Evolutionary conservation across 2,113 vertebrate genomes (phyloP).

Genomic region (Urocitellus parryii): DNA sequence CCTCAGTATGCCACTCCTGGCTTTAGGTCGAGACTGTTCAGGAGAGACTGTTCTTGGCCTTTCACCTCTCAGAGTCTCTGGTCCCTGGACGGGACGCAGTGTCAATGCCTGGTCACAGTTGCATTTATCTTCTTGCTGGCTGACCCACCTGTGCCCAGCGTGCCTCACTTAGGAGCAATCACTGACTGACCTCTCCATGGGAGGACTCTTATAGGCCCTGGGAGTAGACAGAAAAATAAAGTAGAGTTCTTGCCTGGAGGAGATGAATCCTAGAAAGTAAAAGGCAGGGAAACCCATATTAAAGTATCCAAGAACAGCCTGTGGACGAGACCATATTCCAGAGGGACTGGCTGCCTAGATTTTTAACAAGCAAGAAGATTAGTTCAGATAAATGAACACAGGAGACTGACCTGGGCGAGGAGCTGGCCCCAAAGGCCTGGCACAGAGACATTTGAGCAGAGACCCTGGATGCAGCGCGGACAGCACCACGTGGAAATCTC

Average conservation of each 20-base stretch:
- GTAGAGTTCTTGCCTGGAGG: too few species aligned
- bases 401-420: neutral
- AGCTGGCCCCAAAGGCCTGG: neutral
- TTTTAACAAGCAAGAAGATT: neutral
- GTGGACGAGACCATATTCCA: neutral
- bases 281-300: neutral
- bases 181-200: too few species aligned
- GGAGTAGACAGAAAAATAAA: too few species aligned
- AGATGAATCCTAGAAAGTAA: too few species aligned
- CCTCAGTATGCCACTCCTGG: neutral
- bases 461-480: neutral
- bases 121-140: neutral
- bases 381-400: neutral
- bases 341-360: neutral
- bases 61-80: neutral
- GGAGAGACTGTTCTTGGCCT: too few species aligned
- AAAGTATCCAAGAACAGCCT: neutral
- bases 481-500: neutral
- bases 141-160: neutral
- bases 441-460: neutral
- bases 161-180: too few species aligned
- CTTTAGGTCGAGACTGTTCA: neutral
- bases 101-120: neutral
- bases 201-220: too few species aligned
- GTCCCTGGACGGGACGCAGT: neutral